Evolutionary conservation across 2,113 vertebrate species (phyloP).

Genomic region (Pyrgilauda ruficollis): DNA sequence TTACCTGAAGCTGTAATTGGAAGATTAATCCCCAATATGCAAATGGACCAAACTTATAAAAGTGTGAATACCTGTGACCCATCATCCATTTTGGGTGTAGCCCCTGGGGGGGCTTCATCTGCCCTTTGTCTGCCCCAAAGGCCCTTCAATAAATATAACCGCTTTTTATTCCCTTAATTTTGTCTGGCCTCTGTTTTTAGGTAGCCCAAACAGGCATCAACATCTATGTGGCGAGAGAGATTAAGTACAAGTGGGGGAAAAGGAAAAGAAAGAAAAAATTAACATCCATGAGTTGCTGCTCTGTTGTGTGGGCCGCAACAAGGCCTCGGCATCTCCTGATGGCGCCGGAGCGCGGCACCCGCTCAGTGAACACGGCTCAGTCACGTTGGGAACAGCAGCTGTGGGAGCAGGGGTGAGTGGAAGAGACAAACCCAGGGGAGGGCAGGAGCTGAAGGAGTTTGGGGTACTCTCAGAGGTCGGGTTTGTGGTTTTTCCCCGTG

Average conservation of each 20-base stretch:
- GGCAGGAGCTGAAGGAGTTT: background rate
- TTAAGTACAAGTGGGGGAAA: background rate
- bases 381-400: rapidly evolving
- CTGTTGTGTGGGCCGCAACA: rapidly evolving
- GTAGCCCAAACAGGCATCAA: background rate
- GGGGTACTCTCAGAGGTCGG: background rate
- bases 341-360: rapidly evolving
- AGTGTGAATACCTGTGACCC: rapidly evolving
- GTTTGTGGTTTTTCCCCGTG: background rate
- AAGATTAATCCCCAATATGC: background rate
- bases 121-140: background rate
- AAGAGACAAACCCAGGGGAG: background rate
- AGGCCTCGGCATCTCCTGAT: rapidly evolving
- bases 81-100: background rate
- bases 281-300: background rate
- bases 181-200: background rate
- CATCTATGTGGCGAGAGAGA: background rate
- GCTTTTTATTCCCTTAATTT: background rate
- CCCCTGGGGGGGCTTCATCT: background rate
- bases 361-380: background rate
- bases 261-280: background rate
- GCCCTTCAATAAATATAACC: background rate
- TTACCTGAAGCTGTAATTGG: background rate
- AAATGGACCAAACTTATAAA: background rate
- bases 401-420: background rate